A percentile compares a stretch with the other conserved stretches of the same genome.
These are phyloP conservation scores for Falco columbarius DNA, from an alignment of 2,797 vertebrate species.

Conservation along the genomic window DNA sequence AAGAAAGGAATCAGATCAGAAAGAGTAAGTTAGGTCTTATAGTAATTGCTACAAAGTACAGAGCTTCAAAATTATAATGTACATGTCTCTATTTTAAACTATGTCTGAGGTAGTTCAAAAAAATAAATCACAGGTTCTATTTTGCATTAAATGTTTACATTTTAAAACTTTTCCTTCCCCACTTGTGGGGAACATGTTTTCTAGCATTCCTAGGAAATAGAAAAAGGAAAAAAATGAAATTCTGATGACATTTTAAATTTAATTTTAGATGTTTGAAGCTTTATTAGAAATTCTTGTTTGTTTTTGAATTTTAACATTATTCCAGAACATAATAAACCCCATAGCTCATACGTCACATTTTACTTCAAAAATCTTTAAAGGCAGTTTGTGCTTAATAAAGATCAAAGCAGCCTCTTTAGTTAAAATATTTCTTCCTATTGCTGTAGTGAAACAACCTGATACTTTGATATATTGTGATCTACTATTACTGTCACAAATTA, in stretches of 20 bases:
- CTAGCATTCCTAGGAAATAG: background rate
- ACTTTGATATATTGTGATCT: background rate
- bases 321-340: background rate
- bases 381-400: background rate
- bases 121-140: background rate
- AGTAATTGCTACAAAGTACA: background rate
- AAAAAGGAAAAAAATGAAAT: background rate
- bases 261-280: background rate
- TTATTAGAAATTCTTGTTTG: background rate
- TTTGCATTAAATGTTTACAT: background rate
- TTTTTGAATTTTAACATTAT: background rate
- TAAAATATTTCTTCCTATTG: background rate
- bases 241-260: background rate
- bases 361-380: background rate
- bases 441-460: background rate
- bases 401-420: background rate
- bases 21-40: background rate
- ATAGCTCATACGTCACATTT: background rate
- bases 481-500: background rate
- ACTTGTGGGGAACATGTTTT: background rate
- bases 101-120: background rate
- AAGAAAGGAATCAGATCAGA: background rate
- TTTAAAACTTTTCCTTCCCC: background rate
- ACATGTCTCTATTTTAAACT: background rate
- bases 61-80: background rate